A percentile compares a stretch with the other conserved stretches of the same genome.
These are phyloP conservation scores for Mustelus asterias DNA, from an alignment of 2,113 vertebrate species.

Conservation along the genomic window DNA sequence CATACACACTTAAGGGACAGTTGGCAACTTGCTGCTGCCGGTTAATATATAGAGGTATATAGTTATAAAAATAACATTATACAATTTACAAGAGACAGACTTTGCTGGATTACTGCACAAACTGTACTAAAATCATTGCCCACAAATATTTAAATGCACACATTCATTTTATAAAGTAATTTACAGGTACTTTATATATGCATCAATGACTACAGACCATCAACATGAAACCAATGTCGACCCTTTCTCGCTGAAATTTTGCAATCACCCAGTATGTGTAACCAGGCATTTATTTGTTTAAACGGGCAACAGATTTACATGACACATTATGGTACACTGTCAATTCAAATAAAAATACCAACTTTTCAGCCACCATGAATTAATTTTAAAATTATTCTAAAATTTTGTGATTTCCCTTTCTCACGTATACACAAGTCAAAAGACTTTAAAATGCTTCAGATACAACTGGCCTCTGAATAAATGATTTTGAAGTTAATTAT, in stretches of 20 bases:
- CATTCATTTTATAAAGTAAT: slow-evolving; percentile 5
- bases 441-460: not conserved
- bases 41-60: not conserved
- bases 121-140: not conserved
- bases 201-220: not conserved
- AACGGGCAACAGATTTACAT: not conserved
- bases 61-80: not conserved
- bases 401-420: not conserved
- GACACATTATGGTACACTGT: not conserved
- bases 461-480: not conserved
- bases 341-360: not conserved
- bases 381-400: not conserved
- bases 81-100: not conserved
- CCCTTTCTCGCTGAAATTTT: not conserved
- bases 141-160: slow-evolving; percentile 39
- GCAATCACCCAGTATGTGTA: not conserved
- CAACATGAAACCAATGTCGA: not conserved
- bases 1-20: not conserved
- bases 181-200: slow-evolving; percentile 13
- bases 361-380: not conserved
- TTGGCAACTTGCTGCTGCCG: not conserved
- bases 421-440: not conserved
- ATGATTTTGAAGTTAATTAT: not conserved
- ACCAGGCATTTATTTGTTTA: not conserved
- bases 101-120: not conserved